Base-by-base conservation (phyloP, 1,140 invertebrate species). In the Lithobius niger region DNA sequence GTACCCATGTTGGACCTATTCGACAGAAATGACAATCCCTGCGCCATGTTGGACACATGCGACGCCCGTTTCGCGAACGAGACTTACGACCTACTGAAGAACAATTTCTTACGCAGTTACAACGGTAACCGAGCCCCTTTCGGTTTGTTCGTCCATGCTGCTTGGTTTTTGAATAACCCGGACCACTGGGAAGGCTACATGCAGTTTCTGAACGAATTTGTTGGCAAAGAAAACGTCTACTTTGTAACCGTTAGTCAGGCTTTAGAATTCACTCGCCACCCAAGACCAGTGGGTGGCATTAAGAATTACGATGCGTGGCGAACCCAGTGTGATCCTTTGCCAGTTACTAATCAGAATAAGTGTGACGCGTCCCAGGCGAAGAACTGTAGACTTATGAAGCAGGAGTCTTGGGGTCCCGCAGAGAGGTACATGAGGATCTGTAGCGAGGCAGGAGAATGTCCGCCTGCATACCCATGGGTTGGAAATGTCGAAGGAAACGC, bases 11-110 rank as follows among this genome's bases (percentile, higher is more conserved):
- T 82, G 1, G 72, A 78, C 57, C 76, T 77, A 71, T 63, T 67
- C 0, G 77, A 79, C 64, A 57, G 70, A 3, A 60, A 67, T 4
- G 67, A 69, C 6, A 59, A 61, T 19, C 64, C 70, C 1, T 83
- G 82, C 63, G 69, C 77, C 18, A 81, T 82, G 77, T 75, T 76
- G 0, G 80, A 83, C 61, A 66, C 73, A 10, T 83, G 81, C 57
- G 66, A 70, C 10, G 67, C 63, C 31, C 24, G 27, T 4, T 22
- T 1, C 2, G 40, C 59, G 10, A 52, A 64, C 53, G 31, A 36
- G n/a, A 55, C 61, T 27, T 59, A 61, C 43, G 58, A 64, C 51
- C 60, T 62, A 56, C 44, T 66, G 26, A 56, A 60, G 25, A 57
- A 61, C 28, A 64, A 62, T 64, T 66, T 62, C 56, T 53, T 61